Conservation (phyloP, 2,797 vertebrate species). For the Etheostoma nigrum region DNA sequence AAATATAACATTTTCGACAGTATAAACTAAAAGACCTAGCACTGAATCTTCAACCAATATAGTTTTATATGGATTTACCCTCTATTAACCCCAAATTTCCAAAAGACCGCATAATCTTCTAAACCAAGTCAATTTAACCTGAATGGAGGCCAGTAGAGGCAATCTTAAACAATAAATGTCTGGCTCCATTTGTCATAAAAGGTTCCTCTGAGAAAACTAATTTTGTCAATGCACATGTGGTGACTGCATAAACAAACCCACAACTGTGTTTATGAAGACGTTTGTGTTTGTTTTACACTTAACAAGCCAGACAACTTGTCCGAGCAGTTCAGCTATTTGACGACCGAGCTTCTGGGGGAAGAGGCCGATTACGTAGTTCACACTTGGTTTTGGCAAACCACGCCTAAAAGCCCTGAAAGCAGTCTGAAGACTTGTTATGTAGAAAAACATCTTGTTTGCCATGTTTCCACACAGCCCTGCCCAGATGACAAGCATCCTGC, state of each 20-base stretch:
- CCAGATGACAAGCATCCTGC: neutral
- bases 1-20: neutral
- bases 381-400: neutral
- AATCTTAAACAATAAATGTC: neutral
- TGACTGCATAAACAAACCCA: neutral
- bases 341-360: neutral
- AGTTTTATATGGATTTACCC: neutral
- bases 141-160: too few species aligned
- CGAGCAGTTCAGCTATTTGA: constrained; percentile 8
- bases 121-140: neutral
- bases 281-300: neutral
- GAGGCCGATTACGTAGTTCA: neutral
- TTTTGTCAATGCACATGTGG: neutral
- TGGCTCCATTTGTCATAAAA: neutral
- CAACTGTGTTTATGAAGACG: neutral
- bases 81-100: neutral
- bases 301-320: neutral
- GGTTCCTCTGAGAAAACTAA: neutral
- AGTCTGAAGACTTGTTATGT: neutral
- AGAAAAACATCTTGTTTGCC: constrained; percentile 6
- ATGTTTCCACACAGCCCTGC: neutral
- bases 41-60: neutral
- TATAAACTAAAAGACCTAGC: neutral
- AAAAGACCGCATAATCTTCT: neutral
- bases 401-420: neutral